These are phyloP conservation scores for Molanna angustata DNA, from an alignment of 2,888 invertebrate genomes.

Conservation along the genomic window DNA sequence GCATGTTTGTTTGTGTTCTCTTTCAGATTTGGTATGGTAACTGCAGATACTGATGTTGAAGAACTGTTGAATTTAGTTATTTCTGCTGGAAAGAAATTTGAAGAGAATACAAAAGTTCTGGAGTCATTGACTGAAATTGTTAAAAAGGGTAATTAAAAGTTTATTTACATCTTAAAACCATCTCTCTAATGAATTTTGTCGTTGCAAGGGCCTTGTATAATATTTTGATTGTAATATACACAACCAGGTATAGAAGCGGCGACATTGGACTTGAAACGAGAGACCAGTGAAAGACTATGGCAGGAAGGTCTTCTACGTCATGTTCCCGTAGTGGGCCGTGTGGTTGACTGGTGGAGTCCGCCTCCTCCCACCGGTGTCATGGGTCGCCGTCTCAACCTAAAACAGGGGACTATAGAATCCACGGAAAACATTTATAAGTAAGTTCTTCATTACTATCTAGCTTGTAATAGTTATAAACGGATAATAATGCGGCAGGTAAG, in stretches of 20 bases:
- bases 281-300: slow-evolving; percentile 86
- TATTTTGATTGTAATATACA: background rate
- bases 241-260: slow-evolving; percentile 84
- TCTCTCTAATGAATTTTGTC: too few species aligned
- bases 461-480: too few species aligned
- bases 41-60: slow-evolving; percentile 90
- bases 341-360: slow-evolving; percentile 97
- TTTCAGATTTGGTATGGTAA: slow-evolving; percentile 88
- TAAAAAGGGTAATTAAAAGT: slow-evolving; percentile 61
- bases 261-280: slow-evolving; percentile 85
- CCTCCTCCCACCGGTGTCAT: slow-evolving; percentile 67
- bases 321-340: slow-evolving; percentile 90
- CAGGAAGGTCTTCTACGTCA: slow-evolving; percentile 93
- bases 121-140: slow-evolving; percentile 96
- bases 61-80: slow-evolving; percentile 85
- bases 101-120: slow-evolving; percentile 87
- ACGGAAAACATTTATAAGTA: slow-evolving; percentile 72
- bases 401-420: slow-evolving; percentile 74
- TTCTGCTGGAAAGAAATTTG: slow-evolving; percentile 85
- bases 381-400: slow-evolving; percentile 79
- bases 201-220: too few species aligned
- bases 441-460: too few species aligned
- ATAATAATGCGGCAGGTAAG: too few species aligned
- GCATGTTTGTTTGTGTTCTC: slow-evolving; percentile 1
- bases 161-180: background rate